These are phyloP conservation scores for Dermatemys mawii DNA, from an alignment of 2,113 vertebrate species.

Conservation along the genomic window DNA sequence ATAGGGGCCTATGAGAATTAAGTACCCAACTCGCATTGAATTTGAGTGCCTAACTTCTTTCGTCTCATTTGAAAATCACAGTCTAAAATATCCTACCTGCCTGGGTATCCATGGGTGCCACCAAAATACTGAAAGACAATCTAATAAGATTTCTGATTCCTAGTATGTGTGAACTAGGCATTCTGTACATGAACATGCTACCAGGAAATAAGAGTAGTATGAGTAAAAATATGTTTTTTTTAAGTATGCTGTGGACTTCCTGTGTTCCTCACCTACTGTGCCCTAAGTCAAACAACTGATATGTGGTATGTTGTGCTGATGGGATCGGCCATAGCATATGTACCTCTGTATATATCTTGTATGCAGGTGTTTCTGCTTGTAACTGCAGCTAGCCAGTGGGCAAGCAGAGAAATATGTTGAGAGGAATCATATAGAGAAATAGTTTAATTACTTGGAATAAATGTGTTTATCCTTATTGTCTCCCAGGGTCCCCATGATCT, in stretches of 20 bases:
- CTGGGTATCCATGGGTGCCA: neutral
- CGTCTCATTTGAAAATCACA: neutral
- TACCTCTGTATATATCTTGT: neutral
- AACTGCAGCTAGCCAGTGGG: neutral
- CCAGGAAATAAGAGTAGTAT: neutral
- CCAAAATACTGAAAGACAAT: neutral
- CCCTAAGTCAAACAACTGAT: neutral
- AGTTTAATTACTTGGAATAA: neutral
- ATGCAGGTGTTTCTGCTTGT: neutral
- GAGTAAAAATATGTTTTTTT: neutral
- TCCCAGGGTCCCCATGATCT: neutral
- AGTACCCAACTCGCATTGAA: neutral
- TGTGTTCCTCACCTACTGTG: neutral
- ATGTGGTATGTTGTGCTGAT: neutral
- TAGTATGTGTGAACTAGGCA: neutral
- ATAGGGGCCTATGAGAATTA: neutral
- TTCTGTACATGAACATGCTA: neutral
- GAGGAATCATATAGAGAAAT: neutral
- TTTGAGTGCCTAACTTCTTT: neutral
- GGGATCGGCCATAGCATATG: rapidly evolving
- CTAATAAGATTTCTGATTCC: neutral
- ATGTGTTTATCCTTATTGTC: neutral
- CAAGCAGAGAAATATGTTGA: neutral
- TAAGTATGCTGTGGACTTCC: neutral
- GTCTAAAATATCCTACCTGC: neutral